Evolutionary conservation across 2,888 invertebrate genomes (phyloP).

Genomic region (Rhagonycha fulva): DNA sequence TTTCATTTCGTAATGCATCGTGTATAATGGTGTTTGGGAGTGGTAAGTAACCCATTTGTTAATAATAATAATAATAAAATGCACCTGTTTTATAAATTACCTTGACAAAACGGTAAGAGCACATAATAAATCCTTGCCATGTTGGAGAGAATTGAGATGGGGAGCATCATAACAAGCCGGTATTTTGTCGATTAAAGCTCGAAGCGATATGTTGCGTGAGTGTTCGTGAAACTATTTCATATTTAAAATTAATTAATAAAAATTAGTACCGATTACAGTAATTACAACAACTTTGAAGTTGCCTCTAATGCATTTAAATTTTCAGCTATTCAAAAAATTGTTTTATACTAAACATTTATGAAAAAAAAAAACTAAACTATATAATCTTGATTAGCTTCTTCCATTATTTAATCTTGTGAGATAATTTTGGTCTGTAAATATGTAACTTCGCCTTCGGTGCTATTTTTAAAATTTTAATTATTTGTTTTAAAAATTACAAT

Average conservation of each 20-base stretch:
- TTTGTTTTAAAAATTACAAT: neutral
- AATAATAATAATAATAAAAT: slow-evolving; percentile 7
- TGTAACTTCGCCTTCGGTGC: neutral
- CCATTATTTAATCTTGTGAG: neutral
- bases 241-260: neutral
- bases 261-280: neutral
- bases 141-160: slow-evolving; percentile 2
- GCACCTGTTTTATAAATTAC: slow-evolving; percentile 11
- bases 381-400: neutral
- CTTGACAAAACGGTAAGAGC: slow-evolving; percentile 6
- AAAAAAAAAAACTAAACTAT: neutral
- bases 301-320: neutral
- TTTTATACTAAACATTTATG: neutral
- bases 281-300: neutral
- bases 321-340: neutral
- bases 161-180: slow-evolving; percentile 9
- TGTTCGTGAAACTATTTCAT: neutral
- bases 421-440: neutral
- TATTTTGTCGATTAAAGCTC: slow-evolving; percentile 16
- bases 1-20: neutral
- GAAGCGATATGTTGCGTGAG: slow-evolving; percentile 1
- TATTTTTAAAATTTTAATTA: neutral
- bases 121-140: slow-evolving; percentile 2
- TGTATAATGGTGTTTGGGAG: slow-evolving; percentile 3
- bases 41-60: slow-evolving; percentile 13